Conservation (phyloP, 2,113 vertebrate genomes). For the Progne subis region DNA sequence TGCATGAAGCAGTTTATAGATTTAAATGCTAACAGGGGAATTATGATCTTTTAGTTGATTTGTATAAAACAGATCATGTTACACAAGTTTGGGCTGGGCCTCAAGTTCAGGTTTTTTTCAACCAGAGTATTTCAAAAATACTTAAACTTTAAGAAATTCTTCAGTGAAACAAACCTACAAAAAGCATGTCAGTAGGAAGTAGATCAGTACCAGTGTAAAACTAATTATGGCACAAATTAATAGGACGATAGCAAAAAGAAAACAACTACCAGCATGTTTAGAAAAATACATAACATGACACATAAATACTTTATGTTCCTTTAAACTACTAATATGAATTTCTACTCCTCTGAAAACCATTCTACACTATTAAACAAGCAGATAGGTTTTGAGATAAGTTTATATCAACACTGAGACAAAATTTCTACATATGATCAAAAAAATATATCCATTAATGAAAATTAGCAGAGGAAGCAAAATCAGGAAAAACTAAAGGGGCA, state of each 20-base stretch:
- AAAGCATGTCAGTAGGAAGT: neutral
- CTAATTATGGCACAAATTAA: neutral
- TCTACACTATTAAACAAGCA: neutral
- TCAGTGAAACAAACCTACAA: neutral
- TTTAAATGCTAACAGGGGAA: neutral
- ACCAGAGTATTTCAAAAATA: neutral
- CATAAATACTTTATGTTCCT: neutral
- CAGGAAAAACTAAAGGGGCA: neutral
- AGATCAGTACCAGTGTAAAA: neutral
- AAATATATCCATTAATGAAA: neutral
- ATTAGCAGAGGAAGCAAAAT: neutral
- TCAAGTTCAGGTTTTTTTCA: neutral
- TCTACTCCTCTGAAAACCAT: neutral
- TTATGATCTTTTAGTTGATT: neutral
- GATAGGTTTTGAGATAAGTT: neutral
- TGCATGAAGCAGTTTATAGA: neutral
- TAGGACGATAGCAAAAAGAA: neutral
- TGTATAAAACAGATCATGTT: neutral
- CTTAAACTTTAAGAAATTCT: neutral
- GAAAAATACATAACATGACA: neutral
- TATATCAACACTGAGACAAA: neutral
- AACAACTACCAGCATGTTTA: neutral
- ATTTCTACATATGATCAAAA: neutral
- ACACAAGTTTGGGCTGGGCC: neutral
- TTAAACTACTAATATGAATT: neutral